Conservation (phyloP, 2,113 vertebrate species). For the Sylvia atricapilla region DNA sequence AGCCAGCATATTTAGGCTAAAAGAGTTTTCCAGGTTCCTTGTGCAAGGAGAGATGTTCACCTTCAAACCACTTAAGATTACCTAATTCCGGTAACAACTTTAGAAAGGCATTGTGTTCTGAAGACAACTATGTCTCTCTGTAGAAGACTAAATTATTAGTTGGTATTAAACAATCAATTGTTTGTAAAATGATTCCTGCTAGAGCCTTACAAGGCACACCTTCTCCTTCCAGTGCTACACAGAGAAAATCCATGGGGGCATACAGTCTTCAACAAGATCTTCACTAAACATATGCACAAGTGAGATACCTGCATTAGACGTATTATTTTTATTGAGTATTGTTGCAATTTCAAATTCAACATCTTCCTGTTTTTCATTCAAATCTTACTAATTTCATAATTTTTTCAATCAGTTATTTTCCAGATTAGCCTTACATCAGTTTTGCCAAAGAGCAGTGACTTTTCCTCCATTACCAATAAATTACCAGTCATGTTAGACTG, state of each 20-base stretch:
- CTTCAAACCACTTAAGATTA: neutral
- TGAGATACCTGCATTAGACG: neutral
- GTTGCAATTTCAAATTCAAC: neutral
- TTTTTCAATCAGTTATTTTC: neutral
- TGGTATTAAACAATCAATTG: neutral
- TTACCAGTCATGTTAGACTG: neutral
- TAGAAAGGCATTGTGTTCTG: neutral
- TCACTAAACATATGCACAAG: neutral
- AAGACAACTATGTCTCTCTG: neutral
- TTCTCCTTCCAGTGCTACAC: neutral
- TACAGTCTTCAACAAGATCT: neutral
- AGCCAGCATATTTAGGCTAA: neutral
- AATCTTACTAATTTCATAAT: neutral
- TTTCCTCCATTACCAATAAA: neutral
- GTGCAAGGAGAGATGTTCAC: neutral
- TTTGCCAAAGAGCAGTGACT: neutral
- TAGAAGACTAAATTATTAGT: neutral
- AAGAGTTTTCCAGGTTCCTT: neutral
- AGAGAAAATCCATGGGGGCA: neutral
- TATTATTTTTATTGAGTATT: neutral
- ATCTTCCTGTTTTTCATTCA: neutral
- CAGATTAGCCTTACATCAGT: neutral
- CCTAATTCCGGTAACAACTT: neutral
- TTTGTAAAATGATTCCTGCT: neutral
- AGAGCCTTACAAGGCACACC: neutral